These are phyloP conservation scores for Siderastrea radians DNA, from an alignment of 92 coral and sea anemone genomes.

Conservation along the genomic window DNA sequence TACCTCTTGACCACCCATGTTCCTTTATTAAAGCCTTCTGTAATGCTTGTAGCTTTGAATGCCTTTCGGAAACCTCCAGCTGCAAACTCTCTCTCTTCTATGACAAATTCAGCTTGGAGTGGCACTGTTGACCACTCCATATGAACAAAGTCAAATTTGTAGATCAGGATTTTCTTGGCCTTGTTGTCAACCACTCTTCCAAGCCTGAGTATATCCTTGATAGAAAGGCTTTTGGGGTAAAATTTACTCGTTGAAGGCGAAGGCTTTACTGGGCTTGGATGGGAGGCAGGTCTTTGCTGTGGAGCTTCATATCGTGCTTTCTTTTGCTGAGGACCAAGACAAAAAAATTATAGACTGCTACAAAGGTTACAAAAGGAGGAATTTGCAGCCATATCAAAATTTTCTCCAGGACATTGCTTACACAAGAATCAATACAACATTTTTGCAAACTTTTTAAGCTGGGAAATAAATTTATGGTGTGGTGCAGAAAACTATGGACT, in stretches of 20 bases:
- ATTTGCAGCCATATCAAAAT: background rate
- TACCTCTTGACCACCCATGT: slow-evolving; percentile 76
- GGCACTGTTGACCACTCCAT: slow-evolving; percentile 77
- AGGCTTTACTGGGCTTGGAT: slow-evolving; percentile 54
- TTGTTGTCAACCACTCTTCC: slow-evolving; percentile 60
- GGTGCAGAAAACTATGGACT: too few relatives aligned
- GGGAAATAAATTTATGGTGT: too few relatives aligned
- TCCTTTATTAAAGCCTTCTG: slow-evolving; percentile 65
- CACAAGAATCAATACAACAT: too few relatives aligned
- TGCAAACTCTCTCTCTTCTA: slow-evolving; percentile 63
- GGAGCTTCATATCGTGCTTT: slow-evolving; percentile 50
- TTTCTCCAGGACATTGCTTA: too few relatives aligned
- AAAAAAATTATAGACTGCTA: slow-evolving; percentile 16
- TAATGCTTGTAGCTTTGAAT: slow-evolving; percentile 73
- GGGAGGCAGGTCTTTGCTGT: slow-evolving; percentile 54
- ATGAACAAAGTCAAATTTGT: slow-evolving; percentile 53
- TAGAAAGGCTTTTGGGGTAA: slow-evolving; percentile 49
- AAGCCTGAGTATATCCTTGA: slow-evolving; percentile 57
- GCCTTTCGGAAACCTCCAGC: slow-evolving; percentile 78
- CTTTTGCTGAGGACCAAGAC: slow-evolving; percentile 35
- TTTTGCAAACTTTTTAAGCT: too few relatives aligned
- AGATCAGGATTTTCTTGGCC: slow-evolving; percentile 55
- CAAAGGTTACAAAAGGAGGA: slow-evolving; percentile 12
- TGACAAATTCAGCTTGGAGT: slow-evolving; percentile 57
- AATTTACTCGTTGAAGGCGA: slow-evolving; percentile 55